Evolutionary conservation across 1,140 invertebrate species (phyloP).

Genomic region (Pseudachorutes palmiensis): DNA sequence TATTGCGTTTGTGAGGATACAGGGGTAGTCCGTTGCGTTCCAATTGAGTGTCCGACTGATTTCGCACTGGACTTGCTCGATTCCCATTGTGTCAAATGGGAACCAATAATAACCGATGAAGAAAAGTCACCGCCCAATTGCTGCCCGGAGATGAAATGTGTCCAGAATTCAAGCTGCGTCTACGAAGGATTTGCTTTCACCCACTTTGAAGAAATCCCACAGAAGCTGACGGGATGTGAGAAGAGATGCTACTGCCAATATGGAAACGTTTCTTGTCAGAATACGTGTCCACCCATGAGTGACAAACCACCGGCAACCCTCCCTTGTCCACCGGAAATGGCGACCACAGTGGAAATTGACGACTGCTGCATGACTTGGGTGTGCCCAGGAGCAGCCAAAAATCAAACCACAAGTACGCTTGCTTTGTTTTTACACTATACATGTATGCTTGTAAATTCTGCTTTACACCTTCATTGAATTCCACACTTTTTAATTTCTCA

Average conservation of each 20-base stretch:
- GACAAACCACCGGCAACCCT: constrained; percentile 62
- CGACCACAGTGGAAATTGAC: constrained; percentile 57
- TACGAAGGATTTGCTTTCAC: constrained; percentile 18
- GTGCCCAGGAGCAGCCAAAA: constrained; percentile 13
- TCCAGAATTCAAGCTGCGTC: constrained; percentile 37
- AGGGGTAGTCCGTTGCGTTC: constrained; percentile 58
- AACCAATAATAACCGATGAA: constrained; percentile 62
- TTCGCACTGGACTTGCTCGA: constrained; percentile 74
- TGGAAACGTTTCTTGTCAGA: constrained; percentile 72
- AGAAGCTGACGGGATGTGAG: constrained; percentile 66
- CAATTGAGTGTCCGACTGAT: constrained; percentile 69
- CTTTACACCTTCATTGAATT: not conserved
- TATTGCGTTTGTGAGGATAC: constrained; percentile 60
- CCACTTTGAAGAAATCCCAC: constrained; percentile 61
- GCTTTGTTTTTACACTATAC: too few relatives aligned
- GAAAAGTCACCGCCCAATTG: constrained; percentile 65
- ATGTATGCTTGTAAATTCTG: not conserved
- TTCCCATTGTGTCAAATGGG: constrained; percentile 74
- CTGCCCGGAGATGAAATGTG: constrained; percentile 57
- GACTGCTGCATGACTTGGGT: constrained; percentile 61
- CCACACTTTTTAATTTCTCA: not conserved
- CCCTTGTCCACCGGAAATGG: constrained; percentile 59
- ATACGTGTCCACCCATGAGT: constrained; percentile 63
- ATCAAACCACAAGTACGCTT: constrained; percentile 13
- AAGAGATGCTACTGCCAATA: constrained; percentile 76